A percentile compares a stretch with the other conserved stretches of the same genome.
These are phyloP conservation scores for Erebia palarica DNA, from an alignment of 2,888 invertebrate genomes.

Conservation along the genomic window DNA sequence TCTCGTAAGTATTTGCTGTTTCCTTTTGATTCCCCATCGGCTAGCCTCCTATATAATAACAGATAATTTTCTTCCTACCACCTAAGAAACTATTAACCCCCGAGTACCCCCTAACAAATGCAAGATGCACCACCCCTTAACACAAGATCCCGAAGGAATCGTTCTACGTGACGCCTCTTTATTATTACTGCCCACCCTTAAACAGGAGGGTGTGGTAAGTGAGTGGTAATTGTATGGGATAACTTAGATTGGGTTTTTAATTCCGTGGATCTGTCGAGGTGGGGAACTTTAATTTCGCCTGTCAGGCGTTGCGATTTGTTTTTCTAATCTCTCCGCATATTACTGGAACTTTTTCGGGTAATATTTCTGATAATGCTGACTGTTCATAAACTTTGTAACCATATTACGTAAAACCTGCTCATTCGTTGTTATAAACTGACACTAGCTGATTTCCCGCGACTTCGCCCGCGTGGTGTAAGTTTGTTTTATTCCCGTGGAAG, in stretches of 20 bases:
- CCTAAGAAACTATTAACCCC: constrained; percentile 36
- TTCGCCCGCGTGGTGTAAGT: too few relatives aligned
- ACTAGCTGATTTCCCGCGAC: too few relatives aligned
- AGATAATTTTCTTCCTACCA: constrained; percentile 33
- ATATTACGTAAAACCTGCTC: too few relatives aligned
- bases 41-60: constrained; percentile 25
- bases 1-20: background rate
- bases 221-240: constrained; percentile 78
- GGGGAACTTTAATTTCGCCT: constrained; percentile 35
- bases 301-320: constrained; percentile 22
- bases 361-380: background rate
- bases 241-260: constrained; percentile 81
- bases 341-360: background rate
- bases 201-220: constrained; percentile 70
- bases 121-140: constrained; percentile 50
- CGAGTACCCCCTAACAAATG: constrained; percentile 45
- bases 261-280: constrained; percentile 51
- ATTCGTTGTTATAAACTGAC: too few relatives aligned
- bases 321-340: background rate
- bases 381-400: background rate
- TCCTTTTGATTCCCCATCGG: background rate
- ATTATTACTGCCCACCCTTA: constrained; percentile 59
- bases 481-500: too few relatives aligned
- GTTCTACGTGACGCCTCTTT: constrained; percentile 61
- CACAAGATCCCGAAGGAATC: constrained; percentile 54